Evolutionary conservation across 2,888 invertebrate species (phyloP).

Genomic region (Quadriops clusia): DNA sequence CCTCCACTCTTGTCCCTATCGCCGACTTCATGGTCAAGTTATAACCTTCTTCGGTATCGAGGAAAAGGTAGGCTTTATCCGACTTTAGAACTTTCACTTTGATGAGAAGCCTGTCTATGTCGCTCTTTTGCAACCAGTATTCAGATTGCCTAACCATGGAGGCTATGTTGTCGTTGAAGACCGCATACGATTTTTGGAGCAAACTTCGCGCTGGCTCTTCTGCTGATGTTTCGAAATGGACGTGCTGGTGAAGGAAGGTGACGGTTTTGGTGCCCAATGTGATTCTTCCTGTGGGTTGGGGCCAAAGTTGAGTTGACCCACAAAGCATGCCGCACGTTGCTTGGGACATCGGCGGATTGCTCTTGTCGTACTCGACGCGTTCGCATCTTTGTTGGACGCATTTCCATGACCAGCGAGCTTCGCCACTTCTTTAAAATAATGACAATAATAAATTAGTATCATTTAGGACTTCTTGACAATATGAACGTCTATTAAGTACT

Average conservation of each 20-base stretch:
- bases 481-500: too few relatives aligned
- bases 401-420: constrained; percentile 64
- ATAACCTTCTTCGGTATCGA: constrained; percentile 67
- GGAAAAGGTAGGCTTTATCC: constrained; percentile 43
- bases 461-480: too few relatives aligned
- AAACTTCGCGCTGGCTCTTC: constrained; percentile 37
- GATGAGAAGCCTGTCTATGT: constrained; percentile 33
- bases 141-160: constrained; percentile 22
- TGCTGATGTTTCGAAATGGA: constrained; percentile 38
- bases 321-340: constrained; percentile 70
- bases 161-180: constrained; percentile 36
- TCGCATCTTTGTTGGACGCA: constrained; percentile 62
- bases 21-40: constrained; percentile 46
- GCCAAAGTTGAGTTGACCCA: constrained; percentile 65
- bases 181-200: constrained; percentile 40
- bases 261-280: constrained; percentile 53
- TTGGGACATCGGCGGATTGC: constrained; percentile 42
- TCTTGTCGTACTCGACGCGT: constrained; percentile 37
- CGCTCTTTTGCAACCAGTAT: constrained; percentile 22
- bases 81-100: constrained; percentile 41
- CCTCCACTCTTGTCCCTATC: constrained; percentile 22
- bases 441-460: too few relatives aligned
- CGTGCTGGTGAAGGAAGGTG: constrained; percentile 43
- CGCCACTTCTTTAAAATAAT: constrained; percentile 37
- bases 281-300: constrained; percentile 62